These are phyloP conservation scores for Heterodera schachtii DNA, from an alignment of 1,140 invertebrate genomes.

Conservation along the genomic window DNA sequence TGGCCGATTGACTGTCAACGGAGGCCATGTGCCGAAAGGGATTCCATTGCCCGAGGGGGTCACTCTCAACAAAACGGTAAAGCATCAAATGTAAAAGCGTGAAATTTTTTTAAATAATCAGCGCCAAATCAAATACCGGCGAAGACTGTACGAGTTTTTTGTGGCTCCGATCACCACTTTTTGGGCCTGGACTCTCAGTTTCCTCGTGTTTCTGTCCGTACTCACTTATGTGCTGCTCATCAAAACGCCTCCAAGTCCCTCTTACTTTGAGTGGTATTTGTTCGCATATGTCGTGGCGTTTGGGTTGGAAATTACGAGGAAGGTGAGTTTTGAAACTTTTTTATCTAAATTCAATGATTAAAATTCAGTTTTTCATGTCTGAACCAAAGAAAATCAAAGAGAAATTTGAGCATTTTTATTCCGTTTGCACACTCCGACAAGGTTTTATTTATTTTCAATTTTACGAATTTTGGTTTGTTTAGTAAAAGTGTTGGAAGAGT, in stretches of 20 bases:
- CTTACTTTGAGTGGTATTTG: constrained; percentile 84
- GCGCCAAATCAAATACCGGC: constrained; percentile 46
- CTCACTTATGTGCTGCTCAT: constrained; percentile 90
- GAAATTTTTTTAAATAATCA: constrained; percentile 34
- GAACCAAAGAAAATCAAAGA: constrained; percentile 62
- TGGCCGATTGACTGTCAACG: constrained; percentile 14
- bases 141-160: constrained; percentile 74
- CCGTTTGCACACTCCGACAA: constrained; percentile 71
- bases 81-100: constrained; percentile 3
- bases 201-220: constrained; percentile 84
- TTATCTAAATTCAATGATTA: constrained; percentile 46
- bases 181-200: constrained; percentile 94
- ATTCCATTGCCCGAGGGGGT: constrained; percentile 35
- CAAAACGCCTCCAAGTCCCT: constrained; percentile 76
- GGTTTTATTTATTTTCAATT: constrained; percentile 76
- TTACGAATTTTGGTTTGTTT: constrained; percentile 74
- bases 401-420: constrained; percentile 60
- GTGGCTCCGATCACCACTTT: constrained; percentile 96
- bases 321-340: constrained; percentile 71
- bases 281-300: constrained; percentile 86
- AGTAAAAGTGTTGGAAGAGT: constrained; percentile 76
- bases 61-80: constrained; percentile 38
- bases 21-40: constrained; percentile 28
- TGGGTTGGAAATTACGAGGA: constrained; percentile 87
- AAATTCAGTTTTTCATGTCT: constrained; percentile 69